Conservation (phyloP, 2,113 vertebrate genomes). For the Saguinus imperator region DNA sequence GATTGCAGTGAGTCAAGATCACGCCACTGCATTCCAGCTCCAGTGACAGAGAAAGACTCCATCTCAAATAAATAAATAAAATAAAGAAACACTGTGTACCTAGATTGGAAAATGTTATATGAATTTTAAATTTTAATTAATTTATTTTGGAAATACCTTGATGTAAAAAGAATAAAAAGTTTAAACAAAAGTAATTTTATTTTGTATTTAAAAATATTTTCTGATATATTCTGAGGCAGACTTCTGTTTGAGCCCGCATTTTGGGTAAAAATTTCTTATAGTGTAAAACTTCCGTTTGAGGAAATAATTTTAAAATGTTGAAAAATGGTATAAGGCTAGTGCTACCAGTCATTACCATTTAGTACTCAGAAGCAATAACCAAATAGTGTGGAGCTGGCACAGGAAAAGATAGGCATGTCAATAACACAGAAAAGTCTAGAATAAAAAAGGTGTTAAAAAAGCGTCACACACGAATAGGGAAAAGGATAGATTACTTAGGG, state of each 20-base stretch:
- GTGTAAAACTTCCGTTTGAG: no score
- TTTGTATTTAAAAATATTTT: no score
- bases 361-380: not conserved
- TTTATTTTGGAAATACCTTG: not conserved
- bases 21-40: no score
- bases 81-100: not conserved
- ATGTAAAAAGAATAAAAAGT: constrained; percentile 1
- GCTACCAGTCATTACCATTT: not conserved
- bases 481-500: not conserved
- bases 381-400: not conserved
- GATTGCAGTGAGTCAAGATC: no score
- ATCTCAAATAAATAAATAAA: no score
- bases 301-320: not conserved
- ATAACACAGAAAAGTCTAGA: not conserved
- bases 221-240: no score
- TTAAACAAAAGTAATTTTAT: constrained; percentile 13
- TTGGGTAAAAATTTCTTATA: no score
- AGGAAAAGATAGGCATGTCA: not conserved
- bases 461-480: not conserved
- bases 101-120: constrained; percentile 16
- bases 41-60: no score
- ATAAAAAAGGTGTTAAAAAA: constrained; percentile 13
- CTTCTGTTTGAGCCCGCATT: no score
- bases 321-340: not conserved
- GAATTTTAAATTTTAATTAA: constrained; percentile 34